phyloP scores from a whole-genome alignment of 2,888 invertebrate genomes.

The Dicycla oo region DNA sequence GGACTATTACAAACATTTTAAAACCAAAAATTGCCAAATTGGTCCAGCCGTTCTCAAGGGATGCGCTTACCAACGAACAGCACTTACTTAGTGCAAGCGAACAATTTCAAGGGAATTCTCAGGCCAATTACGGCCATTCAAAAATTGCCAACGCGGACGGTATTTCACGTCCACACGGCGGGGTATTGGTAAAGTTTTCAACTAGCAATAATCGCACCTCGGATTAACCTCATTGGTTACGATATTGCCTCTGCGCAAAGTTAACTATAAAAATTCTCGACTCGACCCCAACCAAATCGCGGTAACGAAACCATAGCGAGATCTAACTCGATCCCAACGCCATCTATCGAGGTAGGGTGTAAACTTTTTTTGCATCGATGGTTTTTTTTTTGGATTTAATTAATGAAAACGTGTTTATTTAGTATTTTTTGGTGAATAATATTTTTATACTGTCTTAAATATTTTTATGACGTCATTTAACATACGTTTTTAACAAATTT shows the following conservation, averaged over 20 bases:
- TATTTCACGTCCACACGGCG: constrained; percentile 88
- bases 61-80: neutral
- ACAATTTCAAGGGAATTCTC: constrained; percentile 9
- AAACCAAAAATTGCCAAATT: neutral
- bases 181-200: constrained; percentile 95
- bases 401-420: neutral
- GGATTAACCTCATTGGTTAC: constrained; percentile 97
- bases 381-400: neutral
- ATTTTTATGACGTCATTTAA: constrained; percentile 23
- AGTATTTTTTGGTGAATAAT: neutral
- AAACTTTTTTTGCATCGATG: constrained; percentile 24
- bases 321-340: constrained; percentile 70
- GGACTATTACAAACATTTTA: neutral
- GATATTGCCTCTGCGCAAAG: constrained; percentile 98
- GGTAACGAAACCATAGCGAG: constrained; percentile 73
- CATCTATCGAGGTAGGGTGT: constrained; percentile 73
- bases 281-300: constrained; percentile 29
- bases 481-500: neutral
- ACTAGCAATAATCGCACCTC: constrained; percentile 97
- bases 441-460: neutral
- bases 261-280: constrained; percentile 77
- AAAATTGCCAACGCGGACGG: constrained; percentile 88
- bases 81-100: too few relatives aligned
- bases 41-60: neutral
- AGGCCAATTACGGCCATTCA: constrained; percentile 82